Evolutionary conservation across 2,888 invertebrate genomes (phyloP), one percentile per base, ranked within the genome.

Genomic region (Gymnoscelis rufifasciata): DNA sequence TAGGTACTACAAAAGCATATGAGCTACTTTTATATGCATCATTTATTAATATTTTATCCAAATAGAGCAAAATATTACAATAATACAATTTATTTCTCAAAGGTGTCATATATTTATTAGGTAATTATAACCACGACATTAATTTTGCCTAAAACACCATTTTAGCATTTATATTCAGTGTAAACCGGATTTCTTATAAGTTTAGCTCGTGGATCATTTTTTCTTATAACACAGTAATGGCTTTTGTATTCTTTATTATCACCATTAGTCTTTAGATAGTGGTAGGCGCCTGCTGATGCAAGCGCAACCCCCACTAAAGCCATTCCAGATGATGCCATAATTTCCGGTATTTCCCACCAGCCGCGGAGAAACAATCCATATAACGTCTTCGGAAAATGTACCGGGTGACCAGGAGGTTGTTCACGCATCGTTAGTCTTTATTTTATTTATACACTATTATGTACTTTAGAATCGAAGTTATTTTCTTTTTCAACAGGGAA

Each of bases 301-400:
- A 59, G 1, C 78, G 14, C 88, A 1, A 91, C 15, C 10, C 93
- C 93, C 19, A 91, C 37, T 0, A 92, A 0, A 0, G 82, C 93
- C 60, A 92, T 57, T 5, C 79, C 78, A 0, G 89, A 68, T 30
- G 91, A 81, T 33, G 87, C 91, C 66, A 94, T 87, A 35, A 94
- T 76, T 68, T 93, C 93, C 3, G 94, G 94, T 59, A 93, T 91
- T 70, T 93, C 91, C 82, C 92, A 89, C 90, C 93, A 83, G n/a
- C 66, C 86, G 58, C 60, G 71, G 45, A 65, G 71, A 11, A 83
- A 68, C 15, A 75, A 58, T 10, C 76, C 83, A 1, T 59, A 13
- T 2, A 78, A 26, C 1, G 68, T 65, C 7, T 76, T 81, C 0
- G 56, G 49, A 52, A 83, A 83, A 39, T 48, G 60, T 1, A 81